phyloP scores from a whole-genome alignment of 2,797 vertebrate species.

The Siniperca obscura region DNA sequence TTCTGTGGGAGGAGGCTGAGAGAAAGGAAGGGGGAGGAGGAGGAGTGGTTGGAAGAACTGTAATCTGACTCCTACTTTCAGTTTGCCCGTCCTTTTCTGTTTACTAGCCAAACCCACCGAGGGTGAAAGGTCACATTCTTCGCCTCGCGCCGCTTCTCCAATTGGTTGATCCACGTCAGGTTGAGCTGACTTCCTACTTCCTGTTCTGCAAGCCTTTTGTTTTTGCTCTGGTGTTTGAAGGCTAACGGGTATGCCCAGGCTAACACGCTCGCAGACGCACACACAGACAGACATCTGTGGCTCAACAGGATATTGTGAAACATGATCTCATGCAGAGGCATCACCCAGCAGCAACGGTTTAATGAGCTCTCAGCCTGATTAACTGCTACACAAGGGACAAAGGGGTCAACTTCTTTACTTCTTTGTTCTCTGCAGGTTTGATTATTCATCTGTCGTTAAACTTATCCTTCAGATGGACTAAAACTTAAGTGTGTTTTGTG shows the following conservation, averaged over 20 bases:
- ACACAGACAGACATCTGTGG: slow-evolving; percentile 38
- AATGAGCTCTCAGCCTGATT: slow-evolving; percentile 30
- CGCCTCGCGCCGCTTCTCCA: slow-evolving; percentile 34
- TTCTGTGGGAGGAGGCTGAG: slow-evolving; percentile 30
- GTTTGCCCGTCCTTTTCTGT: slow-evolving; percentile 71
- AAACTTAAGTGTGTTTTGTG: slow-evolving; percentile 15
- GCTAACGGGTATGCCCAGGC: slow-evolving; percentile 53
- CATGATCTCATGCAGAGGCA: slow-evolving; percentile 62
- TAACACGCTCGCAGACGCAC: slow-evolving; percentile 12
- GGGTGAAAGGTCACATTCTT: slow-evolving; percentile 75
- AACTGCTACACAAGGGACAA: slow-evolving; percentile 34
- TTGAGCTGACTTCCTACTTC: slow-evolving; percentile 80
- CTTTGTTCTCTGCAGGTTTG: slow-evolving; percentile 69
- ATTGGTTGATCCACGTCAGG: slow-evolving; percentile 72
- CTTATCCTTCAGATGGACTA: slow-evolving; percentile 21
- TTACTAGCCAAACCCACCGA: slow-evolving; percentile 67
- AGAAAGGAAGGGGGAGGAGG: slow-evolving; percentile 12
- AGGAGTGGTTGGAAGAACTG: slow-evolving; percentile 52
- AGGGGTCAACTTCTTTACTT: slow-evolving; percentile 39
- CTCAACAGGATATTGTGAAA: slow-evolving; percentile 52
- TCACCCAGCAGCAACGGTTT: slow-evolving; percentile 45
- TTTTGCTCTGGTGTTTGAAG: slow-evolving; percentile 64
- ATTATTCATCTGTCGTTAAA: slow-evolving; percentile 27
- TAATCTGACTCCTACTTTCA: slow-evolving; percentile 84
- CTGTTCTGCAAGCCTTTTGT: slow-evolving; percentile 74